Evolutionary conservation across 2,888 invertebrate species (phyloP), one percentile per base, ranked within the genome.

Genomic region (Rutpela maculata): DNA sequence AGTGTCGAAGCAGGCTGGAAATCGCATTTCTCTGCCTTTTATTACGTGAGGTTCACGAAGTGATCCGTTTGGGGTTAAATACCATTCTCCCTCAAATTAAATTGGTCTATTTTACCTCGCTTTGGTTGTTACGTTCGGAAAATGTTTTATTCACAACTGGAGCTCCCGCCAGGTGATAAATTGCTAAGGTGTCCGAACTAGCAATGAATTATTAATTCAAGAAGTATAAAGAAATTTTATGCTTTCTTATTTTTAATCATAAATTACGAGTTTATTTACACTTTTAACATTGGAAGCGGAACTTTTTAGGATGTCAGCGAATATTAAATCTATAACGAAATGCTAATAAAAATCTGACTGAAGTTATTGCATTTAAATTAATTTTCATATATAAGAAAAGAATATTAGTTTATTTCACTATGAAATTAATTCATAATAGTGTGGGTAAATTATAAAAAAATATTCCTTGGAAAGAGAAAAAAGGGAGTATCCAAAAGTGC

Each of bases 21-120:
- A 65, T 73, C 65, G 66, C 57, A 66, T 66, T 66, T 74, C 66
- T 50, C 57, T 31, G 65, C 56, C 19, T 74, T 74, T 74, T 66
- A 74, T 66, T 57, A 60, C 66, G 57, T 19, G 43, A 38, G 50
- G 59, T 19, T 38, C 66, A n/a, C 65, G 31, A 22, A 31, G 55
- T 63, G 72, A 63, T 50, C 63, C 72, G 63, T 63, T 17, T 19
- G 67, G 74, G 66, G 74, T 74, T 74, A 74, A 65, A 74, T 74
- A 57, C 66, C 74, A 60, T 65, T 66, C 66, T 74, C 65, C 57
- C 38, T 56, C 38, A 66, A 74, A 74, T 74, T 74, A 66, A 74
- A 74, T 74, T 66, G 65, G 74, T 74, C 74, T 66, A 74, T 66
- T 74, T 74, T 63, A 55, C 35, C 26, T 22, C 66, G 66, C 59